Evolutionary conservation across 2,888 invertebrate species (phyloP).

Genomic region (Eucera pruinosa): DNA sequence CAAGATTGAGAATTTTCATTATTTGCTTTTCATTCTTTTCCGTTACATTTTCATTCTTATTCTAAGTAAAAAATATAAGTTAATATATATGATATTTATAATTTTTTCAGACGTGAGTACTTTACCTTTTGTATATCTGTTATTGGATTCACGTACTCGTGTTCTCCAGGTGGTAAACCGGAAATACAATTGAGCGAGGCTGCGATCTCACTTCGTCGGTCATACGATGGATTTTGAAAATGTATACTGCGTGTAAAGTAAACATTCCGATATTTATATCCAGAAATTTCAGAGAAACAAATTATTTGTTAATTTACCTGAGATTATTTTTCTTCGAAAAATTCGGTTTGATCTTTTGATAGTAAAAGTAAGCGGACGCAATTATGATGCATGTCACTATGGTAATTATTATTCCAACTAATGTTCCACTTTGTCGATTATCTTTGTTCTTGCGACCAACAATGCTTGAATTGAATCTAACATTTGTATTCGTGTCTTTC

Average conservation of each 20-base stretch:
- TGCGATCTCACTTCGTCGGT: constrained; percentile 59
- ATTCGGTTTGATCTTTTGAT: constrained; percentile 66
- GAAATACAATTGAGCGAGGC: constrained; percentile 59
- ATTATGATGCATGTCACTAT: constrained; percentile 59
- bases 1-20: constrained; percentile 3
- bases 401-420: constrained; percentile 66
- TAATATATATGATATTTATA: background rate
- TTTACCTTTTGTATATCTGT: constrained; percentile 46
- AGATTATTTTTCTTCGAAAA: constrained; percentile 18
- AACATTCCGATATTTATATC: background rate
- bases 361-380: constrained; percentile 70
- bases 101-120: background rate
- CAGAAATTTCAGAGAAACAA: background rate
- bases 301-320: constrained; percentile 41
- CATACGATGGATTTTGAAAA: constrained; percentile 81
- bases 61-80: constrained; percentile 13
- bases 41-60: constrained; percentile 1
- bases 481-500: constrained; percentile 22
- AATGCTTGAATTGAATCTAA: constrained; percentile 24
- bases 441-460: background rate
- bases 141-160: constrained; percentile 81
- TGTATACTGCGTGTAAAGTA: constrained; percentile 73
- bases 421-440: constrained; percentile 10
- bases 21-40: background rate
- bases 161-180: constrained; percentile 77